phyloP scores from a whole-genome alignment of 2,888 invertebrate genomes.

The Gryllus longicercus region DNA sequence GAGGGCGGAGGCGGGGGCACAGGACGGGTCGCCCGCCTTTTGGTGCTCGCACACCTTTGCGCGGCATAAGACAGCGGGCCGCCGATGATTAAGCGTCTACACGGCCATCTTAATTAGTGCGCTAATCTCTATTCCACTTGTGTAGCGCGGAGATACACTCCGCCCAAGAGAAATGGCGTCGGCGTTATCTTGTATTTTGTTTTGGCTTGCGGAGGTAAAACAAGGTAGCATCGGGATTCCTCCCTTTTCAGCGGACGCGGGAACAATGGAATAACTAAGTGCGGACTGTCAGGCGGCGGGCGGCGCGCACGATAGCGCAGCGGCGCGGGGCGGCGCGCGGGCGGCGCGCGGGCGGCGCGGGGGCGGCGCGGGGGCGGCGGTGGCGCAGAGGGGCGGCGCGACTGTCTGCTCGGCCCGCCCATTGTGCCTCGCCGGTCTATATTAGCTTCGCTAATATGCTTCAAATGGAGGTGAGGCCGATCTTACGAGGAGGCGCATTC shows the following conservation, averaged over 20 bases:
- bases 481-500: neutral
- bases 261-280: constrained; percentile 32
- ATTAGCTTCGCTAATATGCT: constrained; percentile 17
- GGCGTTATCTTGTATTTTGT: constrained; percentile 10
- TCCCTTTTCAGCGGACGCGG: constrained; percentile 1
- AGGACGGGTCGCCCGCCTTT: neutral
- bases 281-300: constrained; percentile 28
- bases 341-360: neutral
- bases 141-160: constrained; percentile 7
- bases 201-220: neutral
- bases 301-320: neutral
- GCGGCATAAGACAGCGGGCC: neutral
- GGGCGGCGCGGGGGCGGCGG: neutral
- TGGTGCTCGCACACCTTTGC: neutral
- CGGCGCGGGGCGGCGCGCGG: neutral
- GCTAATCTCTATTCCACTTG: constrained; percentile 17
- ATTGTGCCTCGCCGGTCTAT: neutral
- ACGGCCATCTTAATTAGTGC: constrained; percentile 6
- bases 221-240: constrained; percentile 17
- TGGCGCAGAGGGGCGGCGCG: neutral
- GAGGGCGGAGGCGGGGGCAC: neutral
- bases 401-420: neutral
- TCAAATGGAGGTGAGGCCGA: neutral
- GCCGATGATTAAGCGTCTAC: constrained; percentile 17
- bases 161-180: neutral